Percentiles rank a stretch among this genome's conserved stretches.
phyloP scores from a whole-genome alignment of 2,888 invertebrate species.

The Sphaeridia pumilis region DNA sequence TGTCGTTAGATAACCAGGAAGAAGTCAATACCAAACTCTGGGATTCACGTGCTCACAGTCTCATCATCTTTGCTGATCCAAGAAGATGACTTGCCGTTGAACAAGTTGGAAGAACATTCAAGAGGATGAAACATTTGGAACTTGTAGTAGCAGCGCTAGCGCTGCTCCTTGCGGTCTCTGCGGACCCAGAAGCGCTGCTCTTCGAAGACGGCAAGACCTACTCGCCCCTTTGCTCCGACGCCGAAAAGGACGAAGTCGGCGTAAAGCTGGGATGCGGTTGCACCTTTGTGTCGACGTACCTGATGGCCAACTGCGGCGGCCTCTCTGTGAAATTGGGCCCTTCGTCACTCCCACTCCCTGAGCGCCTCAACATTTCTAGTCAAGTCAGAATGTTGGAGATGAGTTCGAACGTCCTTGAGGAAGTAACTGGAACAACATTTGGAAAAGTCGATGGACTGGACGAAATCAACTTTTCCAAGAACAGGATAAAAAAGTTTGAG shows the following conservation, averaged over 20 bases:
- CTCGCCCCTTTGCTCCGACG: slow-evolving; percentile 10
- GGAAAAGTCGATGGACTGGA: slow-evolving; percentile 20
- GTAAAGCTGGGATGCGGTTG: slow-evolving; percentile 28
- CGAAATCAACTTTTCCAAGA: slow-evolving; percentile 20
- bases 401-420: slow-evolving; percentile 17
- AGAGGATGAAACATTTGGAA: too few species aligned
- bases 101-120: too few species aligned
- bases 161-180: too few species aligned
- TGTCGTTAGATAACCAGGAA: too few species aligned
- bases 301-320: slow-evolving; percentile 14
- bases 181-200: not conserved
- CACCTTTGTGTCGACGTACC: not conserved
- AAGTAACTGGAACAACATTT: slow-evolving; percentile 21
- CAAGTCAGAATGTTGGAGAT: slow-evolving; percentile 24
- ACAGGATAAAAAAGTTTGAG: slow-evolving; percentile 17
- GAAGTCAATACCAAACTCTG: too few species aligned
- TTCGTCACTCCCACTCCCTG: slow-evolving; percentile 10
- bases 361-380: slow-evolving; percentile 24
- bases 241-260: slow-evolving; percentile 22
- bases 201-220: not conserved
- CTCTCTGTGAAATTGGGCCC: slow-evolving; percentile 5
- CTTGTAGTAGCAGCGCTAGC: too few species aligned
- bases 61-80: too few species aligned
- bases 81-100: too few species aligned
- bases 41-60: too few species aligned